These are phyloP conservation scores for Acronicta leporina DNA, from an alignment of 2,888 invertebrate species.

Conservation along the genomic window DNA sequence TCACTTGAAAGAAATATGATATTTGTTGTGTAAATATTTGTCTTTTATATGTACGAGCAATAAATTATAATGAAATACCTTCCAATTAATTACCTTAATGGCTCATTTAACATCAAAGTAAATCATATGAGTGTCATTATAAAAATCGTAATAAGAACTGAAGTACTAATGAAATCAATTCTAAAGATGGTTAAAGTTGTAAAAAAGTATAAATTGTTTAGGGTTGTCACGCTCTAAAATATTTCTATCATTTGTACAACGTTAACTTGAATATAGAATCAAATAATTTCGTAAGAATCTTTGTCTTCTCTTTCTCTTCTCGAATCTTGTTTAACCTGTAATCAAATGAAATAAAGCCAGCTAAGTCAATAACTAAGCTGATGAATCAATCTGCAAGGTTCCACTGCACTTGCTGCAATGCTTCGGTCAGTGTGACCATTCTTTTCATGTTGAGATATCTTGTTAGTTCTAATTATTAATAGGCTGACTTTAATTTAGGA, in stretches of 20 bases:
- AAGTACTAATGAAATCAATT: neutral
- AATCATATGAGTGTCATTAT: neutral
- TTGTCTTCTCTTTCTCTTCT: too few relatives aligned
- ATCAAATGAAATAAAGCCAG: too few relatives aligned
- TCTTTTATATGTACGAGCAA: neutral
- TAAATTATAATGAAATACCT: neutral
- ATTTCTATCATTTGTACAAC: neutral
- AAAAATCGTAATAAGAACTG: neutral
- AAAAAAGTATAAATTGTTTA: neutral
- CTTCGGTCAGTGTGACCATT: too few relatives aligned
- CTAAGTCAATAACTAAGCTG: too few relatives aligned
- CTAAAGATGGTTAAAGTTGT: slow-evolving; percentile 1
- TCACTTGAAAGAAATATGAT: neutral
- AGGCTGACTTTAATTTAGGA: too few relatives aligned
- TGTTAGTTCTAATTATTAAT: too few relatives aligned
- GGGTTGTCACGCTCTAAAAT: neutral
- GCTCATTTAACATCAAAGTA: neutral
- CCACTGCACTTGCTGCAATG: too few relatives aligned
- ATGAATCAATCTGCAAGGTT: too few relatives aligned
- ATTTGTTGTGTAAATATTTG: neutral
- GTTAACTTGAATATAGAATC: too few relatives aligned
- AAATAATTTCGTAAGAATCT: too few relatives aligned
- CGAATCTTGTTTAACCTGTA: too few relatives aligned
- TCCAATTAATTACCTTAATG: neutral
- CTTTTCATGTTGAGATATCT: too few relatives aligned